phyloP scores from a whole-genome alignment of 2,113 vertebrate genomes.

The Pangasianodon hypophthalmus region DNA sequence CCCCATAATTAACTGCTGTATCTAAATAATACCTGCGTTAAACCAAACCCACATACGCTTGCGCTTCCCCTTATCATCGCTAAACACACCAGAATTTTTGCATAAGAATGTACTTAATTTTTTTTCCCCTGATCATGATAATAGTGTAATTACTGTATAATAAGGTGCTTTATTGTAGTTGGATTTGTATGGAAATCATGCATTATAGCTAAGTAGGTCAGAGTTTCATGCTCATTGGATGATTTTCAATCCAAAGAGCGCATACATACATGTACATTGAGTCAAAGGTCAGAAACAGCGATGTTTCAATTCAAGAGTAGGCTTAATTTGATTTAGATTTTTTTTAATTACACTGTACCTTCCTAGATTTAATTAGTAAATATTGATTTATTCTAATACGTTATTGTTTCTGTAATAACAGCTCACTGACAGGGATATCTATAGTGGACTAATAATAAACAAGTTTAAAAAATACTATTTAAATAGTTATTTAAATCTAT shows the following conservation, averaged over 20 bases:
- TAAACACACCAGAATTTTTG: not conserved
- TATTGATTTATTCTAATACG: too few species aligned
- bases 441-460: too few species aligned
- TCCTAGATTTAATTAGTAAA: too few species aligned
- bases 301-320: not conserved
- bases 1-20: conserved; percentile 5
- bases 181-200: not conserved
- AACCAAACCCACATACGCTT: not conserved
- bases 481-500: too few species aligned
- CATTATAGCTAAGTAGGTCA: not conserved
- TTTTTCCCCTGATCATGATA: not conserved
- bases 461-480: too few species aligned
- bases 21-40: conserved; percentile 1
- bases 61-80: not conserved
- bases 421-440: too few species aligned
- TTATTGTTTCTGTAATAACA: too few species aligned
- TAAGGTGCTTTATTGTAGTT: not conserved
- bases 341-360: not conserved
- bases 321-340: not conserved
- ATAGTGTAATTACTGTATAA: not conserved
- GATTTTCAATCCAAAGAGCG: not conserved
- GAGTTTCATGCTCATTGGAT: not conserved
- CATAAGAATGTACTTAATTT: too few species aligned
- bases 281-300: not conserved
- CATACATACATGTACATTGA: not conserved